Percentiles rank a stretch among this genome's conserved stretches.
These are phyloP conservation scores for Podarcis raffonei DNA, from an alignment of 2,113 vertebrate genomes.

Conservation along the genomic window DNA sequence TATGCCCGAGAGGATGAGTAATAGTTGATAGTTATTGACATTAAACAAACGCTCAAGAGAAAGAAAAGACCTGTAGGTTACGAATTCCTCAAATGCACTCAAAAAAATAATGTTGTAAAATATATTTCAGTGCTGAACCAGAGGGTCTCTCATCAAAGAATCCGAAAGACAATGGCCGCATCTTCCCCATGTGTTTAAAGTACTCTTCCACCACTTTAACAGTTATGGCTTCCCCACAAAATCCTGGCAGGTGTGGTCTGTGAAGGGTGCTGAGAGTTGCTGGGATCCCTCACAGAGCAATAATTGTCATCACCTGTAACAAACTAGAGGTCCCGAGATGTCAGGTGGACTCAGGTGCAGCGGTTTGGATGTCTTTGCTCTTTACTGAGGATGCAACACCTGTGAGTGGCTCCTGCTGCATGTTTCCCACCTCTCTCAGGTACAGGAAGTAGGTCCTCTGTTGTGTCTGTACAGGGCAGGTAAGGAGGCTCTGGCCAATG, in stretches of 20 bases:
- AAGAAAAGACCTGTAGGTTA: not conserved
- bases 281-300: too few relatives aligned
- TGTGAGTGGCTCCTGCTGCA: not conserved
- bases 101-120: not conserved
- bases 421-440: not conserved
- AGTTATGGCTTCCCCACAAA: too few relatives aligned
- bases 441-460: not conserved
- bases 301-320: too few relatives aligned
- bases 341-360: not conserved
- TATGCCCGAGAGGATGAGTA: conserved; percentile 8
- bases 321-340: not conserved
- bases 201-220: too few relatives aligned
- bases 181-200: too few relatives aligned
- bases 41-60: not conserved
- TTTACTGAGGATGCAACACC: not conserved
- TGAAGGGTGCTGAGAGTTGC: too few relatives aligned
- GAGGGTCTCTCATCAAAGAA: not conserved
- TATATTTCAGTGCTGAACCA: not conserved
- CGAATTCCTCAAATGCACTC: not conserved
- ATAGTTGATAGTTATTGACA: conserved; percentile 2
- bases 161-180: not conserved
- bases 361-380: not conserved
- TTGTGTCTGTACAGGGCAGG: not conserved
- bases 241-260: too few relatives aligned
- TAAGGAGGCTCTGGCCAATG: not conserved